phyloP scores from a whole-genome alignment of 2,113 vertebrate species.

The Marmota monax region DNA sequence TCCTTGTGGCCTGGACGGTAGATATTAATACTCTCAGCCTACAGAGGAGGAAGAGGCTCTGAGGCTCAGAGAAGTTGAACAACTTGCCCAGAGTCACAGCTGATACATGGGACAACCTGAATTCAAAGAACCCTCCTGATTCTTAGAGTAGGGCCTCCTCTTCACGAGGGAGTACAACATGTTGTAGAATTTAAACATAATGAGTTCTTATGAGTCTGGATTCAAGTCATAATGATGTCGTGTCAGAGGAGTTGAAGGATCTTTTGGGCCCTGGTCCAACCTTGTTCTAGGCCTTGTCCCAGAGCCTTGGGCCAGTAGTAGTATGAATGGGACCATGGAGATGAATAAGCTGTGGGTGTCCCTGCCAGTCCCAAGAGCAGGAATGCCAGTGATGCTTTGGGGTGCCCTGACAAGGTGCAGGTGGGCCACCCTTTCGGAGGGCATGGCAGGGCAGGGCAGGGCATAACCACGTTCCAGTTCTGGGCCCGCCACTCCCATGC shows the following conservation, averaged over 20 bases:
- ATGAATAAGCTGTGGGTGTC: accelerated
- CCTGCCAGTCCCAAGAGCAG: background rate
- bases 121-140: background rate
- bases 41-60: background rate
- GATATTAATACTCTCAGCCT: background rate
- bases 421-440: background rate
- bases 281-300: background rate
- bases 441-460: background rate
- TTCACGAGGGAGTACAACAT: background rate
- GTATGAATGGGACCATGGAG: background rate
- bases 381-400: background rate
- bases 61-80: background rate
- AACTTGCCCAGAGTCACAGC: background rate
- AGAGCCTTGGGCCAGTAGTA: background rate
- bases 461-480: background rate
- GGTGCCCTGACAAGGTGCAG: background rate
- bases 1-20: accelerated
- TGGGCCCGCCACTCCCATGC: background rate
- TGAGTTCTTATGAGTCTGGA: background rate
- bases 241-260: background rate
- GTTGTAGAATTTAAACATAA: background rate
- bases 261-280: accelerated
- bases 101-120: no score
- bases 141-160: background rate
- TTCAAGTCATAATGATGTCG: background rate